phyloP scores from a whole-genome alignment of 2,888 invertebrate genomes.

The Troglohyphantes excavatus region DNA sequence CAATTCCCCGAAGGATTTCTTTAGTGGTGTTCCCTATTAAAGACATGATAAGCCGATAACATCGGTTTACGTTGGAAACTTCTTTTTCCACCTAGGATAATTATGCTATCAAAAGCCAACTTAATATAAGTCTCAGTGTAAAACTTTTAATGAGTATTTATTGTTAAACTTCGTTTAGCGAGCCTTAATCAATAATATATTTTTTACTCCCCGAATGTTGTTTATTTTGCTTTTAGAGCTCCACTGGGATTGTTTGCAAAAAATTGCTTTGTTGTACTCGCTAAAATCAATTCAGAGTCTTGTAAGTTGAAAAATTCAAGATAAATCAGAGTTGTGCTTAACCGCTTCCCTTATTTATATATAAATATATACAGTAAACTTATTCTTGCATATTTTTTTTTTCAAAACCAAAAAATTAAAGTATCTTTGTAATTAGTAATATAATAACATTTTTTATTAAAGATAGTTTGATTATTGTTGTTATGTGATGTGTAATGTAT shows the following conservation, averaged over 20 bases:
- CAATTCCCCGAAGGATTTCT: constrained; percentile 24
- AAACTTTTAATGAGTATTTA: constrained; percentile 55
- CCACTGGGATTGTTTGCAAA: neutral
- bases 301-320: neutral
- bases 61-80: constrained; percentile 33
- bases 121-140: constrained; percentile 49
- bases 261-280: neutral
- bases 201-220: neutral
- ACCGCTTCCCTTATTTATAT: no score
- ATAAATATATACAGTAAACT: no score
- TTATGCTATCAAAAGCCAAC: constrained; percentile 48
- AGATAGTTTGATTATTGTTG: no score
- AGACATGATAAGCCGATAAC: constrained; percentile 50
- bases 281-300: neutral
- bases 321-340: neutral
- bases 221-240: constrained; percentile 5
- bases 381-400: no score
- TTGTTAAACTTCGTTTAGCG: constrained; percentile 42
- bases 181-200: constrained; percentile 25
- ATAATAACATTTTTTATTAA: no score
- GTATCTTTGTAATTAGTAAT: no score
- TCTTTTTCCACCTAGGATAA: constrained; percentile 46
- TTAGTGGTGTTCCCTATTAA: neutral
- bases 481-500: no score
- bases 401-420: no score